These are phyloP conservation scores for Rhopilema esculentum DNA, from an alignment of 30 jellyfish, hydroid and myxozoan genomes.

Conservation along the genomic window DNA sequence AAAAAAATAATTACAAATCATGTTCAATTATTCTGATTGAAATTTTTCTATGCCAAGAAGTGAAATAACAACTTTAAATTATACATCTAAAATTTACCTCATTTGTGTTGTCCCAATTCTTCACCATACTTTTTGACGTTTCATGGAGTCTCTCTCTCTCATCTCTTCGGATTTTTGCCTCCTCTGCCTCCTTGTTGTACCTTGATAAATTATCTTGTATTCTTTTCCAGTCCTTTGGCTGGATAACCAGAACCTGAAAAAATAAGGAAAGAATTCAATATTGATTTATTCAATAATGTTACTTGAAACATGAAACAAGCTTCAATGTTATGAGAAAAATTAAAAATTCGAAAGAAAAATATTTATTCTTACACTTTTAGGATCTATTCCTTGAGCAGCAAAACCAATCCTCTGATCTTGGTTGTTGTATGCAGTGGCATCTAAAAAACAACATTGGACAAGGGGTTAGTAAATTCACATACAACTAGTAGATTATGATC, in stretches of 20 bases:
- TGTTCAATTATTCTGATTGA: no score
- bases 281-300: no score
- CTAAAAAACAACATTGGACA: no score
- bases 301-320: no score
- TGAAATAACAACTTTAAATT: no score
- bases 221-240: constrained; percentile 95
- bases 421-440: neutral
- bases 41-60: no score
- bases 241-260: constrained; percentile 83
- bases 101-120: constrained; percentile 91
- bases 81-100: constrained; percentile 59
- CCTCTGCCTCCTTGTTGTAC: constrained; percentile 82
- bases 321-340: no score
- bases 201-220: constrained; percentile 77
- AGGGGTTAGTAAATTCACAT: no score
- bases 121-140: constrained; percentile 81
- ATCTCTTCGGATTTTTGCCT: constrained; percentile 55
- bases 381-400: constrained; percentile 88
- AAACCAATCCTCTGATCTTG: constrained; percentile 69
- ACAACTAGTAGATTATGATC: no score
- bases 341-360: no score
- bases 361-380: constrained; percentile 75
- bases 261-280: neutral
- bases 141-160: constrained; percentile 90
- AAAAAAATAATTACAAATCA: no score